A percentile compares a stretch with the other conserved stretches of the same genome.
Evolutionary conservation across 2,888 invertebrate genomes (phyloP).

Genomic region (Archips xylosteana): DNA sequence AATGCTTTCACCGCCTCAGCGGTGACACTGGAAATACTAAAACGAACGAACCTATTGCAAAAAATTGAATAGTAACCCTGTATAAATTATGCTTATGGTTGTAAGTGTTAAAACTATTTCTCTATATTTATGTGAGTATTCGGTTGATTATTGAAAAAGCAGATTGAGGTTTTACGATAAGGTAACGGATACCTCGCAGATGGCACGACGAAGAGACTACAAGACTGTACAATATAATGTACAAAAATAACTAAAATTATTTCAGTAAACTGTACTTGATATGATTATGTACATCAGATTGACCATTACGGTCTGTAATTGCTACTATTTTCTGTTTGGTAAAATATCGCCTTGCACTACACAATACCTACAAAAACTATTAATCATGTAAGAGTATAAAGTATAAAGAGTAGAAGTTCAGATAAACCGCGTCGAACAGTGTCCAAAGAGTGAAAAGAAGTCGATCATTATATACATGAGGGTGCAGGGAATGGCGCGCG

Average conservation of each 20-base stretch:
- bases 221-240: conserved; percentile 72
- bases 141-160: conserved; percentile 72
- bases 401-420: conserved; percentile 56
- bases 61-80: conserved; percentile 81
- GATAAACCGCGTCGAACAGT: conserved; percentile 42
- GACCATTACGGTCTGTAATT: conserved; percentile 48
- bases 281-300: conserved; percentile 77
- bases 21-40: conserved; percentile 43
- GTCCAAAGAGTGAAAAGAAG: conserved; percentile 32
- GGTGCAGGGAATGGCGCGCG: conserved; percentile 22
- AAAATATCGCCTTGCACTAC: conserved; percentile 43
- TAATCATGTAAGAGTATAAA: conserved; percentile 45
- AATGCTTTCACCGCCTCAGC: conserved; percentile 8
- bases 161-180: conserved; percentile 76
- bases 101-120: conserved; percentile 74
- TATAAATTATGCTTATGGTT: conserved; percentile 84
- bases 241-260: conserved; percentile 67
- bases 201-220: conserved; percentile 78
- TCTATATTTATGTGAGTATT: conserved; percentile 80
- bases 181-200: conserved; percentile 76
- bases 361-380: conserved; percentile 40
- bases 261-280: conserved; percentile 80
- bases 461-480: conserved; percentile 57
- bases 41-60: conserved; percentile 49
- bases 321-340: conserved; percentile 53